Conservation (phyloP, 2,888 invertebrate species). For the Erebia aethiops region DNA sequence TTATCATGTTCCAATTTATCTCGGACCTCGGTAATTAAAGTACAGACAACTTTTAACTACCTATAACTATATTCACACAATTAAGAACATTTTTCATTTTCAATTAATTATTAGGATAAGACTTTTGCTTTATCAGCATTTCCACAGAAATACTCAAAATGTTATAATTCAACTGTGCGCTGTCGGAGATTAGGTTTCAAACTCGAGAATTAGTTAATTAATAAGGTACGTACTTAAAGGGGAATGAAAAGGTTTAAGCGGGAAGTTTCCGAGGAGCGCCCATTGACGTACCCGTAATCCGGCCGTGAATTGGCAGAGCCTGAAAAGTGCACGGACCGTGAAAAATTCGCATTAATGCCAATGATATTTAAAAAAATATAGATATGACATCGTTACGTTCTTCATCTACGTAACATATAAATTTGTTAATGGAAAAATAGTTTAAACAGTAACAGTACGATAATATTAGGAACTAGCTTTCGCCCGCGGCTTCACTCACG, state of each 20-base stretch:
- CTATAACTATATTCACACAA: too few relatives aligned
- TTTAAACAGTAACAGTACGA: too few relatives aligned
- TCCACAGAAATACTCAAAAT: background rate
- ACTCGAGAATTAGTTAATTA: constrained; percentile 69
- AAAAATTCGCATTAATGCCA: constrained; percentile 59
- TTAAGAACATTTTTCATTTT: background rate
- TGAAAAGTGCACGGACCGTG: constrained; percentile 59
- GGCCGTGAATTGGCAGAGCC: constrained; percentile 53
- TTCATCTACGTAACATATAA: too few relatives aligned
- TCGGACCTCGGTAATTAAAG: too few relatives aligned
- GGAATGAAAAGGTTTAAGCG: constrained; percentile 65
- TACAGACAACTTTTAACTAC: too few relatives aligned
- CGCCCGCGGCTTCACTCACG: too few relatives aligned
- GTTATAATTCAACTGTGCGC: constrained; percentile 37
- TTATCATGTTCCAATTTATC: too few relatives aligned
- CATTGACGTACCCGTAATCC: constrained; percentile 64
- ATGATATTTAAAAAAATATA: constrained; percentile 3
- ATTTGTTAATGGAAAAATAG: too few relatives aligned
- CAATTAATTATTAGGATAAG: background rate
- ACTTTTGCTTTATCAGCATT: background rate
- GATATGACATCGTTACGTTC: background rate
- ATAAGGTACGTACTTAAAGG: constrained; percentile 70
- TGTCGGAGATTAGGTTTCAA: constrained; percentile 48
- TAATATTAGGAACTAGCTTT: too few relatives aligned
- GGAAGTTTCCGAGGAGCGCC: constrained; percentile 56